Evolutionary conservation across 2,113 vertebrate species (phyloP), one percentile per base, ranked within the genome.

Genomic region (Ctenodactylus gundi): DNA sequence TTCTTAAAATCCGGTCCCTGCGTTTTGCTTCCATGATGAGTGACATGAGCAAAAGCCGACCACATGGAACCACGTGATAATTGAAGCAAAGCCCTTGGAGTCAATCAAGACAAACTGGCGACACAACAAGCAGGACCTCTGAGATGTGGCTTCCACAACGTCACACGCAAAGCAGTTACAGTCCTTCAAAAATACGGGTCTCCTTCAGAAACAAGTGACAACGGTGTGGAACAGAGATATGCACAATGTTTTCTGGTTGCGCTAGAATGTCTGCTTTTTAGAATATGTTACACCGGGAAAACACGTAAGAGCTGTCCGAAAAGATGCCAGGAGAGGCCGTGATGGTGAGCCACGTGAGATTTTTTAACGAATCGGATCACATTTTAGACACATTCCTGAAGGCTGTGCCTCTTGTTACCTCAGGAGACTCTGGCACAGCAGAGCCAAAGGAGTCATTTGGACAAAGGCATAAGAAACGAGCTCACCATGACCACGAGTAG

Each of bases 41-140:
- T 57, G 14, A 88, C 89, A 76, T 51, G 46, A 92, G 18, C 36
- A 76, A 70, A 89, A 49, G 46, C 10, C 53, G 70, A 27, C 64
- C 58, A 92, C 17, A 70, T 13, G 49, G 9, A 68, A 57, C n/a
- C 34, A 77, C 17, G 80, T 82, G 60, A 14, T 77, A 31, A 1
- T 85, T 27, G 14, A 21, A 85, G 53, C 64, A 85, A 93, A 76
- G 82, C n/a, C 34, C 29, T 89, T 85, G 18, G 17, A 39, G 20
- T 68, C 64, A 44, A 27, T 85, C 27, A 89, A 64, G 58, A 70
- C 76, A 92, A 53, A 92, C 18, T 92, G 75, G 73, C 65, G 92
- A 92, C 21, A 76, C 70, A 73, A 89, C 60, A 84, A 86, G 14
- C 6, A 13, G 21, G 70, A n/a, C 73, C 85, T 39, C 88, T 88